Evolutionary conservation across 1,140 invertebrate genomes (phyloP), one percentile per base, ranked within the genome.

Genomic region (Drosophila sproati): DNA sequence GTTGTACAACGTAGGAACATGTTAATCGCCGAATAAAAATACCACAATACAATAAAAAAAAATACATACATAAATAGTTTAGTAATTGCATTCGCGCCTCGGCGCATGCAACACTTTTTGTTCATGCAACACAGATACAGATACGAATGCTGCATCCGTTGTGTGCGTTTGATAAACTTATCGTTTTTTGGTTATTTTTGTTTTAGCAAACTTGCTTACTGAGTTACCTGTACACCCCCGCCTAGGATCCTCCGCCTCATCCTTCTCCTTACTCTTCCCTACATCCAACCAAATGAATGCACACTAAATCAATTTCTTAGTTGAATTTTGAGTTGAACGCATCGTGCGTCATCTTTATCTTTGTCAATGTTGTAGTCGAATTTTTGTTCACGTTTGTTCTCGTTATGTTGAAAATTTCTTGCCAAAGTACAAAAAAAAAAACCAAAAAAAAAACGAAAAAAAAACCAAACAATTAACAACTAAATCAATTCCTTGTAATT

Each of bases 351-450:
- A 82, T 69, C 68, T 69, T 69, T 72, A 57, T 66, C 61, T 73
- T 67, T 69, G 78, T 78, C 81, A 80, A 80, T 80, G 83, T 88
- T 89, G 86, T 89, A 89, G 85, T 89, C 77, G 85, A 89, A 89
- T 89, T 87, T 87, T 88, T 87, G 83, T 87, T 87, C 83, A 87
- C 83, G 83, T 87, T 89, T 89, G 85, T 89, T 89, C 85, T 89
- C 85, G 85, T 89, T 89, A 81, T 71, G 85, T 89, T 89, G 62
- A 73, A 81, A 87, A 85, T 85, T 88, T 88, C 83, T 80, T 85
- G 83, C 85, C 83, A 88, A 87, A 88, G 83, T 88, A 88, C 83
- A 88, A 88, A 78, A 85, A 64, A 50, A 68, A 62, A 28, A 68
- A 73, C 43, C 51, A 57, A 35, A 54, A 59, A 71, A 64, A 57